Evolutionary conservation across 2,888 invertebrate species (phyloP).

Genomic region (Heliconius hortense): DNA sequence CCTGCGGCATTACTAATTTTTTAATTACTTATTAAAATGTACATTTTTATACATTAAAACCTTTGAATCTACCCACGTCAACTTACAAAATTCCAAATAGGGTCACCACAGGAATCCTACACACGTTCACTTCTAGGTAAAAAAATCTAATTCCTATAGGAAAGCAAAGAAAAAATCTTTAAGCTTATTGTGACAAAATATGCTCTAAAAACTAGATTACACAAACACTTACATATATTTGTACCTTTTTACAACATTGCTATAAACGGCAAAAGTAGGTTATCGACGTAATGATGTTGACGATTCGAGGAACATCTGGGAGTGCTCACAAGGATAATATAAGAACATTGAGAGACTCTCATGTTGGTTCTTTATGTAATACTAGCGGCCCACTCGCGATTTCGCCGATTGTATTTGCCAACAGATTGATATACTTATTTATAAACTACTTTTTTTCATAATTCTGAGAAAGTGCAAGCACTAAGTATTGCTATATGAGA

Average conservation of each 20-base stretch:
- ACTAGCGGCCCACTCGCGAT: too few species aligned
- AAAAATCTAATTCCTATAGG: not conserved
- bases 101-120: not conserved
- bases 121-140: not conserved
- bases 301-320: slow-evolving; percentile 19
- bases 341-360: not conserved
- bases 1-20: too few species aligned
- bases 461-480: too few species aligned
- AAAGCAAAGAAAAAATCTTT: not conserved
- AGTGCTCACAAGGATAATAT: slow-evolving; percentile 18
- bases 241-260: slow-evolving; percentile 5
- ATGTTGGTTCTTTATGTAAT: not conserved
- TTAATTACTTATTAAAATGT: not conserved
- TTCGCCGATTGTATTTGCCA: too few species aligned
- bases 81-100: not conserved
- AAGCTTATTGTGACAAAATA: not conserved
- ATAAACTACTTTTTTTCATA: too few species aligned
- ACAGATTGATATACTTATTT: too few species aligned
- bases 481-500: too few species aligned
- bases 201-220: not conserved
- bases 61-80: not conserved
- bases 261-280: slow-evolving; percentile 2
- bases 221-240: too few species aligned
- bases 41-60: not conserved
- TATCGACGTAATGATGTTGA: slow-evolving; percentile 25